A percentile compares a stretch with the other conserved stretches of the same genome.
phyloP scores from a whole-genome alignment of 2,797 vertebrate species.

The Eulemur rubriventer region DNA sequence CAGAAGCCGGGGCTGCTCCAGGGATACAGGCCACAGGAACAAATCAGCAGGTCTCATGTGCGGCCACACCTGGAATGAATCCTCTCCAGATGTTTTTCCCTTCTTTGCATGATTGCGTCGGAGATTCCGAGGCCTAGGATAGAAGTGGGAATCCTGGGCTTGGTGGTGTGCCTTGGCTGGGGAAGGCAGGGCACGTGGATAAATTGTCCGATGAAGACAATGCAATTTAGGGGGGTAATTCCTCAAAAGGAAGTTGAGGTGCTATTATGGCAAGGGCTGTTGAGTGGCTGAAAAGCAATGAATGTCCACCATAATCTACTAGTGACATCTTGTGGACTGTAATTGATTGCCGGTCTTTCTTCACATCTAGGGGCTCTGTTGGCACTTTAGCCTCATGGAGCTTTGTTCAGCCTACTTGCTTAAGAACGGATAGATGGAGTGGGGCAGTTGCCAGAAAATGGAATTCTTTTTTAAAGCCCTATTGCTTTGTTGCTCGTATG shows the following conservation, averaged over 20 bases:
- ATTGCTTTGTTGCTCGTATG: background rate
- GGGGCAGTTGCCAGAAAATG: background rate
- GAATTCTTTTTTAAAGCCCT: background rate
- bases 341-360: background rate
- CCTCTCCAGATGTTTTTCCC: background rate
- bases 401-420: background rate
- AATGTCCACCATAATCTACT: background rate
- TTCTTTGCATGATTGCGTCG: background rate
- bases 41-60: background rate
- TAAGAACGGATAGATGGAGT: background rate
- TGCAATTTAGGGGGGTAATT: rapidly evolving
- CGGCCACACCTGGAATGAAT: background rate
- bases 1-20: background rate
- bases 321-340: constrained; percentile 57
- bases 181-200: background rate
- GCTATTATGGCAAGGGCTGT: background rate
- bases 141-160: background rate
- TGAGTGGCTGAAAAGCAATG: background rate
- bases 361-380: background rate
- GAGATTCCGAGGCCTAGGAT: background rate
- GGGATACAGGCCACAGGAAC: background rate
- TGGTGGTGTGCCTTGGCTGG: background rate
- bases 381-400: background rate
- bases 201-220: background rate
- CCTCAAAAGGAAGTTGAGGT: background rate